Percentiles rank a stretch among this genome's conserved stretches.
Evolutionary conservation across 2,113 vertebrate genomes (phyloP).

Genomic region (Hyperopisus bebe): DNA sequence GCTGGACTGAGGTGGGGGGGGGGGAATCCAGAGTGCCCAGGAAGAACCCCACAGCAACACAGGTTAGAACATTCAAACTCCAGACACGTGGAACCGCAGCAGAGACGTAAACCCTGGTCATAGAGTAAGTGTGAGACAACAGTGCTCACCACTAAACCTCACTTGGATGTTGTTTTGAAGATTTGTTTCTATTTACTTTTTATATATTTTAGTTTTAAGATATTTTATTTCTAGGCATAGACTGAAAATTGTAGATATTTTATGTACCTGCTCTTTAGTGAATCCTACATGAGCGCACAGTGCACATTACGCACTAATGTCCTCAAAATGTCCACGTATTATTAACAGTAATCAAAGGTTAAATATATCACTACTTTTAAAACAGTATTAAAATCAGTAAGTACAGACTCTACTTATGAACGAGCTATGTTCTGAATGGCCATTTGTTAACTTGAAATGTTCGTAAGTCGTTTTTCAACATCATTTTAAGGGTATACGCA

Average conservation of each 20-base stretch:
- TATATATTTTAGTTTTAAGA: neutral
- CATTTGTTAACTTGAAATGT: no score
- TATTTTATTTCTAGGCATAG: neutral
- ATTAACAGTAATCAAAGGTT: neutral
- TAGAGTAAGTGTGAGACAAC: neutral
- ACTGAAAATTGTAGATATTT: neutral
- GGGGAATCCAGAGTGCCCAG: neutral
- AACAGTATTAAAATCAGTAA: neutral
- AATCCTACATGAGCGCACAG: neutral
- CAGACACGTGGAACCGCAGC: neutral
- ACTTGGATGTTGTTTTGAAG: neutral
- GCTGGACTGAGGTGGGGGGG: neutral
- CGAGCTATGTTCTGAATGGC: no score
- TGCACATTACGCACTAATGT: neutral
- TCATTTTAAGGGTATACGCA: no score
- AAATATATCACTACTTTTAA: neutral
- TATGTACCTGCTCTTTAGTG: neutral
- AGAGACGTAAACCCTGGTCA: neutral
- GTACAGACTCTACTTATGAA: no score
- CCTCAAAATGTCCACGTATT: neutral
- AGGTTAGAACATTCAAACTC: neutral
- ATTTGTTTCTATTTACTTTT: neutral
- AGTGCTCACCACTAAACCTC: neutral
- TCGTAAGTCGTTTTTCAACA: no score
- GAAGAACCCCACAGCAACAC: neutral